Percentiles rank a stretch among this genome's conserved stretches.
Evolutionary conservation across 1,140 invertebrate species (phyloP).

Genomic region (Drosophila saltans): DNA sequence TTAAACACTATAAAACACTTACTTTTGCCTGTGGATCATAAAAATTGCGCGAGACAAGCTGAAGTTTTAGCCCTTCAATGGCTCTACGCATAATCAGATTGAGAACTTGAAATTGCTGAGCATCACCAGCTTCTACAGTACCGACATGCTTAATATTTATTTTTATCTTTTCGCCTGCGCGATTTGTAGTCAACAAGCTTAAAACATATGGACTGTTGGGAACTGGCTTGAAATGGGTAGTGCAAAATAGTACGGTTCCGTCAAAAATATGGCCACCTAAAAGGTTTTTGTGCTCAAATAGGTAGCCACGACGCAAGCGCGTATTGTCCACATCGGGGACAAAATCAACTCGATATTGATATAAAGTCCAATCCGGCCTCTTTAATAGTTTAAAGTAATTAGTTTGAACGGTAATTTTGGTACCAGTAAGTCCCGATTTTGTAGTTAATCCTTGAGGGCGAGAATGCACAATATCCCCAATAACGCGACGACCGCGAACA

Average conservation of each 20-base stretch:
- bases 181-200: conserved; percentile 67
- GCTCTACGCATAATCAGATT: conserved; percentile 89
- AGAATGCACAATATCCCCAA: conserved; percentile 62
- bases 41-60: conserved; percentile 90
- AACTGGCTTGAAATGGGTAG: conserved; percentile 42
- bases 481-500: conserved; percentile 62
- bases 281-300: conserved; percentile 49
- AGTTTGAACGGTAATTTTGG: conserved; percentile 83
- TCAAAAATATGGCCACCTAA: conserved; percentile 84
- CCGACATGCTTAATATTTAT: conserved; percentile 66
- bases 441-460: conserved; percentile 49
- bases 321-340: conserved; percentile 85
- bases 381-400: conserved; percentile 91
- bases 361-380: conserved; percentile 89
- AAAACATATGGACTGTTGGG: conserved; percentile 35
- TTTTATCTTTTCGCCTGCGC: conserved; percentile 68
- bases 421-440: conserved; percentile 56
- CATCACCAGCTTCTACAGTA: conserved; percentile 54
- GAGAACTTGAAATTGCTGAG: conserved; percentile 69
- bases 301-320: conserved; percentile 51
- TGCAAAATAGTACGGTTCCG: conserved; percentile 83
- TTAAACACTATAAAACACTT: conserved; percentile 7
- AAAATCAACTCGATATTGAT: conserved; percentile 93
- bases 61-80: conserved; percentile 86
- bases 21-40: conserved; percentile 89